These are phyloP conservation scores for Pygathrix nemaeus DNA, from an alignment of 2,113 vertebrate genomes.

Conservation along the genomic window DNA sequence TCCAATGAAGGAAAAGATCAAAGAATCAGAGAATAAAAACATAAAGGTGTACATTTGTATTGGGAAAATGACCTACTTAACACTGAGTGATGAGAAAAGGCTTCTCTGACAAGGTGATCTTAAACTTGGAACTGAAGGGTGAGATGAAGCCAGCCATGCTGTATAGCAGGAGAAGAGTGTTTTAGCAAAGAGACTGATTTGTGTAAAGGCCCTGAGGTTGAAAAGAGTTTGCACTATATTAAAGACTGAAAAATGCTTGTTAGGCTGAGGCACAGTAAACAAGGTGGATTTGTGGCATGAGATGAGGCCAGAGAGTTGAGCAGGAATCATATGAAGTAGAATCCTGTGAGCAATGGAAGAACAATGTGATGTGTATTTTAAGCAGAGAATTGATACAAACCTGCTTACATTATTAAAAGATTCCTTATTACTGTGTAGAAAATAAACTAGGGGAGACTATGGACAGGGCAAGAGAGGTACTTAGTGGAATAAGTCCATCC, in stretches of 20 bases:
- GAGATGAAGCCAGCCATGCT: not conserved
- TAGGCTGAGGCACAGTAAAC: not conserved
- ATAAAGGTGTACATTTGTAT: rapidly evolving
- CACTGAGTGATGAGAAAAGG: not conserved
- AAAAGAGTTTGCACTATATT: not conserved
- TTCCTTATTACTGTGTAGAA: not conserved
- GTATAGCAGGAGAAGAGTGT: not conserved
- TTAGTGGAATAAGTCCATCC: not conserved
- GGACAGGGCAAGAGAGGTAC: not conserved
- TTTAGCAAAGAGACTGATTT: not conserved
- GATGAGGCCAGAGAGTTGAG: not conserved
- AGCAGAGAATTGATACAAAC: not conserved
- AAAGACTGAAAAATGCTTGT: not conserved
- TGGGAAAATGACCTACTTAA: not conserved
- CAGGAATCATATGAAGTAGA: not conserved
- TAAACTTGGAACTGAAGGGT: not conserved
- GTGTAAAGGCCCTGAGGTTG: not conserved
- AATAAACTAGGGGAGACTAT: not conserved
- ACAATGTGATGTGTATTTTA: not conserved
- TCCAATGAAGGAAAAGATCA: not conserved
- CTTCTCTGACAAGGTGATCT: not conserved
- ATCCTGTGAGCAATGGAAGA: not conserved
- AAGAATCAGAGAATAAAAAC: not conserved
- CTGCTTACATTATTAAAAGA: not conserved
- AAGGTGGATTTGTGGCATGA: not conserved